Conservation (phyloP, 2,888 invertebrate species). For the Diarsia dahlii region DNA sequence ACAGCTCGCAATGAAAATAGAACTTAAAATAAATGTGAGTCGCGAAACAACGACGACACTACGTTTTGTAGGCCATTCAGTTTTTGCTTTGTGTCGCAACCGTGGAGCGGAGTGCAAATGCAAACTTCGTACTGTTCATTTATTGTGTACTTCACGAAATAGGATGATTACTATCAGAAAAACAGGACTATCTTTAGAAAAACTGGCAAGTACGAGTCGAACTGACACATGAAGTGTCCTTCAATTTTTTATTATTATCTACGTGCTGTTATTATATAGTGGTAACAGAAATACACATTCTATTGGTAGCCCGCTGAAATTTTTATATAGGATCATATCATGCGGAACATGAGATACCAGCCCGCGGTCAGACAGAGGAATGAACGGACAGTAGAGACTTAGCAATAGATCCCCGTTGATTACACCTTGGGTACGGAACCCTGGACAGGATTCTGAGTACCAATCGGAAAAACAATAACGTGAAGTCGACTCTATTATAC, state of each 20-base stretch:
- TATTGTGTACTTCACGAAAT: not conserved
- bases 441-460: not conserved
- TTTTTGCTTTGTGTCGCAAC: constrained; percentile 74
- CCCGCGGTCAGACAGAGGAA: no score
- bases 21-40: constrained; percentile 44
- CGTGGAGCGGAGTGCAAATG: constrained; percentile 52
- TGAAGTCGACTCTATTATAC: not conserved
- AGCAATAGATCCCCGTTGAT: no score
- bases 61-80: constrained; percentile 77
- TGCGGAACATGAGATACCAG: no score
- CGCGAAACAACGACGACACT: constrained; percentile 69
- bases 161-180: not conserved
- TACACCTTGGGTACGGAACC: no score
- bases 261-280: no score
- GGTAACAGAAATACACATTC: no score
- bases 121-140: constrained; percentile 12
- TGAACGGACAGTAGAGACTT: no score
- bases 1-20: constrained; percentile 16
- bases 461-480: not conserved
- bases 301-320: no score
- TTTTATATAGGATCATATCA: no score
- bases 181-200: not conserved
- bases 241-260: no score
- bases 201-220: no score
- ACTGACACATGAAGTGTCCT: no score